Base-by-base conservation (phyloP, 1,140 invertebrate genomes). In the Danaus plexippus region DNA sequence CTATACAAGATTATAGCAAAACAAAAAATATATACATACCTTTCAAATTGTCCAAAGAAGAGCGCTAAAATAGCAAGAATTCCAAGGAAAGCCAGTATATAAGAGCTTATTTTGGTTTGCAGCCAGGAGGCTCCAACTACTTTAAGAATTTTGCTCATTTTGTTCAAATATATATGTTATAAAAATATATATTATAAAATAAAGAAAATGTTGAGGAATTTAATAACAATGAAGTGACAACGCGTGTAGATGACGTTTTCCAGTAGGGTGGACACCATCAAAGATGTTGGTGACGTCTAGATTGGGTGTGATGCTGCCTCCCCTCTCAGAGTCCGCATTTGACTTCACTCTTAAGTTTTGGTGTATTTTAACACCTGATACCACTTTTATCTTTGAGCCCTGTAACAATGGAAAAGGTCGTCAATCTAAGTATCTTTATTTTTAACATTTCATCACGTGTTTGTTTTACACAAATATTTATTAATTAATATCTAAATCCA, bases 91-190 rank as follows among this genome's bases (percentile, higher is more conserved):
- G 90, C 88, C 32, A 94, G 87, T 58, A 93, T 90, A 69, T 92
- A 92, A 11, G 91, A 91, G 63, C 91, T 91, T 66, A 93, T 90
- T 74, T 92, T 91, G 32, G 92, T 93, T 77, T 93, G 92, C 59
- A 92, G 88, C 92, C 92, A 93, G 54, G 92, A 93, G 74, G 92
- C 92, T 67, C 92, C 92, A 51, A 94, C 91, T 54, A 93, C 92
- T 89, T 94, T 94, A 76, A 93, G 84, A 89, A 93, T 93, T 75
- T 82, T 86, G 52, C 65, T 80, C 80, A 87, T 87, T 71, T 61
- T 60, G 52, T 40, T 61, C 61, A 57, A 45, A 57, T 51, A 59
- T 32, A 64, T 61, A 52, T 55, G 61, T 11, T 67, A 64, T 57
- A 64, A 64, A 61, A 73, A 57, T 70, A 59, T 62, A 66, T 67